These are phyloP conservation scores for Rostratula benghalensis DNA, from an alignment of 2,113 vertebrate species.

Conservation along the genomic window DNA sequence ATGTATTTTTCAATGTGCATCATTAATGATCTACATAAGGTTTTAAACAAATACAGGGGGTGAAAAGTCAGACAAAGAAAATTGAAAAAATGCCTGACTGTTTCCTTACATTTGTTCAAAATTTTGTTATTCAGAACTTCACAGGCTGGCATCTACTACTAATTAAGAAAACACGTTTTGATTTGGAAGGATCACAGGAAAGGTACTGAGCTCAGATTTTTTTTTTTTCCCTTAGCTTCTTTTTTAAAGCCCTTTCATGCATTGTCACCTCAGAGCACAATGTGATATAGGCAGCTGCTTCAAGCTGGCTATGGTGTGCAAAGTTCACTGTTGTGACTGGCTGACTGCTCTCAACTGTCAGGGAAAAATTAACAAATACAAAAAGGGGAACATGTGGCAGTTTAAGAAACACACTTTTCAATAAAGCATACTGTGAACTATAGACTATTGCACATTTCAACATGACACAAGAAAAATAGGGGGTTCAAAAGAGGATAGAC, in stretches of 20 bases:
- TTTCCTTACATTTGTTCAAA: constrained; percentile 68
- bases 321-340: constrained; percentile 59
- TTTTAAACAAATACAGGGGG: constrained; percentile 59
- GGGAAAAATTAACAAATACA: constrained; percentile 64
- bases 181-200: constrained; percentile 66
- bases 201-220: constrained; percentile 32
- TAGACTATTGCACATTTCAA: constrained; percentile 98
- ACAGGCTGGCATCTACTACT: constrained; percentile 57
- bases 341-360: constrained; percentile 53
- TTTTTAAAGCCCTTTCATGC: constrained; percentile 71
- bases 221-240: constrained; percentile 35
- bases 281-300: constrained; percentile 65
- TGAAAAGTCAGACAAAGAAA: constrained; percentile 54
- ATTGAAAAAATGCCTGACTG: constrained; percentile 43
- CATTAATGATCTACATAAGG: constrained; percentile 51
- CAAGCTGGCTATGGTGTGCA: constrained; percentile 59
- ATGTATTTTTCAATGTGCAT: constrained; percentile 54
- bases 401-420: constrained; percentile 76
- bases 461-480: constrained; percentile 82
- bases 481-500: constrained; percentile 74
- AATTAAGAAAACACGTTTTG: constrained; percentile 63
- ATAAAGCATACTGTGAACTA: constrained; percentile 88
- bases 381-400: constrained; percentile 66
- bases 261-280: constrained; percentile 63
- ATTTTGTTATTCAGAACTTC: constrained; percentile 61